A percentile compares a stretch with the other conserved stretches of the same genome.
Evolutionary conservation across 2,888 invertebrate genomes (phyloP).

Genomic region (Dasysyrphus albostriatus): DNA sequence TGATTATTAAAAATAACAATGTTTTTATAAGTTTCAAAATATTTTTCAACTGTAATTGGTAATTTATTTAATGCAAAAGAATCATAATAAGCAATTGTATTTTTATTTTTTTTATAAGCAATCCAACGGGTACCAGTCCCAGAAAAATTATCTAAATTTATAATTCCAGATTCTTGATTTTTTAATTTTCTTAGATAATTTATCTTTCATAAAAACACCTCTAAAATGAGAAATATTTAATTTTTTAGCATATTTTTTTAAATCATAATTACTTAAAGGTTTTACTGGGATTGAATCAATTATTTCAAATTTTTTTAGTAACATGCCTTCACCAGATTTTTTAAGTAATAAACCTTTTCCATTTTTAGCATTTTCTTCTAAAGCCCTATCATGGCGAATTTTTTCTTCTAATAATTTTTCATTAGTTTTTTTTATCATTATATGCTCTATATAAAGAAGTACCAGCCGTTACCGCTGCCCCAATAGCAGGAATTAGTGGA

Average conservation of each 20-base stretch:
- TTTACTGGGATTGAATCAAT: neutral
- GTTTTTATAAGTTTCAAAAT: slow-evolving; percentile 79
- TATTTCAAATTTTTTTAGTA: neutral
- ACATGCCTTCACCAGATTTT: neutral
- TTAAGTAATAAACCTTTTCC: slow-evolving; percentile 41
- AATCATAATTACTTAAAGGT: slow-evolving; percentile 77
- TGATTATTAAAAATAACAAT: slow-evolving; percentile 78
- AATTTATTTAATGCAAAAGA: slow-evolving; percentile 2
- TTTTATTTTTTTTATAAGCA: slow-evolving; percentile 79
- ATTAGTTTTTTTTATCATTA: too few relatives aligned
- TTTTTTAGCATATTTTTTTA: slow-evolving; percentile 78
- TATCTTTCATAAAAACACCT: slow-evolving; percentile 10
- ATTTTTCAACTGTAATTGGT: slow-evolving; percentile 57
- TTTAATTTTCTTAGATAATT: slow-evolving; percentile 41
- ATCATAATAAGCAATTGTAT: slow-evolving; percentile 4
- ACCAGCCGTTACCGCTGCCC: too few relatives aligned
- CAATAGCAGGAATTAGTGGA: too few relatives aligned
- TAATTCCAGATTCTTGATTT: slow-evolving; percentile 23
- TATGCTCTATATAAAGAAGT: too few relatives aligned
- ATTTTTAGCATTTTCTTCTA: slow-evolving; percentile 40
- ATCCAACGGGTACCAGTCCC: slow-evolving; percentile 80
- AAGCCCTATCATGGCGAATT: neutral
- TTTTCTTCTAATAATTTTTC: too few relatives aligned
- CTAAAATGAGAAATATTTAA: slow-evolving; percentile 55
- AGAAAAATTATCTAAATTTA: slow-evolving; percentile 33